phyloP scores from a whole-genome alignment of 2,888 invertebrate genomes.

The Rotaria socialis region DNA sequence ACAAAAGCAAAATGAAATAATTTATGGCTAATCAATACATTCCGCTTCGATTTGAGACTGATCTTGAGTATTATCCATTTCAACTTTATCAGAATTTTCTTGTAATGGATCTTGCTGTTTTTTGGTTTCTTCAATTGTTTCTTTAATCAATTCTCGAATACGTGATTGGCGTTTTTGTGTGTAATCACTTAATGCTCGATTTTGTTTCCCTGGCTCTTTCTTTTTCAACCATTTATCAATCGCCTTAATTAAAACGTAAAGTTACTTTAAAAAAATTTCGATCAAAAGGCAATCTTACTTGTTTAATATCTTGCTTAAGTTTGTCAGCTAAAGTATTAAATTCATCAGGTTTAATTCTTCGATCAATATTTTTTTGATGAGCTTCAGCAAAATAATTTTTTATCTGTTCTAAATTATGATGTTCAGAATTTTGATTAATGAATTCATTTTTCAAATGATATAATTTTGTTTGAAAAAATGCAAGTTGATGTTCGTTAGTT shows the following conservation, averaged over 20 bases:
- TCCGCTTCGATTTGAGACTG: neutral
- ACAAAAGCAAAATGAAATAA: neutral
- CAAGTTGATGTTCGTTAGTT: neutral
- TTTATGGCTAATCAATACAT: neutral
- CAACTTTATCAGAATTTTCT: neutral
- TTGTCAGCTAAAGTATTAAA: conserved; percentile 13
- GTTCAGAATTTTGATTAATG: neutral
- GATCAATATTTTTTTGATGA: neutral
- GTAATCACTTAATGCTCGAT: conserved; percentile 10
- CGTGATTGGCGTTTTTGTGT: conserved; percentile 5
- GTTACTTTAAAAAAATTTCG: neutral
- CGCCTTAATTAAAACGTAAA: neutral
- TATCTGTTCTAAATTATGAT: neutral
- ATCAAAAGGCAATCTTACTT: neutral
- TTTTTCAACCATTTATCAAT: conserved; percentile 18
- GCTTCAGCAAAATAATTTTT: neutral
- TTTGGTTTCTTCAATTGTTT: neutral
- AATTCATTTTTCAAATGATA: conserved; percentile 9
- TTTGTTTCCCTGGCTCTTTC: neutral
- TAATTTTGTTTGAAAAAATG: conserved; percentile 16
- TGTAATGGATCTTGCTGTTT: neutral
- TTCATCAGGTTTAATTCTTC: conserved; percentile 4
- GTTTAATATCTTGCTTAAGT: conserved; percentile 2
- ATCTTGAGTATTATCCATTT: neutral
- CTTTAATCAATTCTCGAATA: conserved; percentile 15